Conservation (phyloP, 2,113 vertebrate species). For the Mugil cephalus region DNA sequence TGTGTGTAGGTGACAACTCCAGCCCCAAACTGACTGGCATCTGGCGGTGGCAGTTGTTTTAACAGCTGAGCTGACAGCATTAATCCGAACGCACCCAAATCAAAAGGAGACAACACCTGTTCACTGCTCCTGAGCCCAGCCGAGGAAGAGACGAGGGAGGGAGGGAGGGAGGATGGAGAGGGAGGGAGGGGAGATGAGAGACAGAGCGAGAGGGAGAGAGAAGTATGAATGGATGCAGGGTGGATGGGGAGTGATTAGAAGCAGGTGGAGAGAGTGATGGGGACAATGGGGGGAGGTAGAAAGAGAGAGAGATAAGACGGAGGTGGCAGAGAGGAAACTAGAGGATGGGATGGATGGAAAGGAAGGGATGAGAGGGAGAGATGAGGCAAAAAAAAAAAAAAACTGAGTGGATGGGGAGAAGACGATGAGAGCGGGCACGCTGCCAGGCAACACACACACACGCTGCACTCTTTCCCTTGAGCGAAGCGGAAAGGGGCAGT, state of each 20-base stretch:
- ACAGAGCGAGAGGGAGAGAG: constrained; percentile 44
- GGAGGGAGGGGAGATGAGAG: constrained; percentile 53
- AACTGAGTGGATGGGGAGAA: constrained; percentile 7
- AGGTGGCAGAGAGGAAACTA: neutral
- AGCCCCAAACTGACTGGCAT: constrained; percentile 99
- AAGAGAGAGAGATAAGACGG: constrained; percentile 28
- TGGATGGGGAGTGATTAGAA: constrained; percentile 65
- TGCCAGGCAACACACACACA: constrained; percentile 67
- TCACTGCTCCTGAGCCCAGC: constrained; percentile 92
- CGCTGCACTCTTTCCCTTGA: constrained; percentile 57
- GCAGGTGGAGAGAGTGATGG: constrained; percentile 60
- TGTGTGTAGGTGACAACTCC: constrained; percentile 91
- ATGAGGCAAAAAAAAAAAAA: constrained; percentile 15
- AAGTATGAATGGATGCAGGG: constrained; percentile 60
- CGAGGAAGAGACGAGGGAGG: constrained; percentile 86
- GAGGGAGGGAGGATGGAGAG: constrained; percentile 70
- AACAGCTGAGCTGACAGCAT: constrained; percentile 99
- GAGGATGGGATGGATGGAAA: constrained; percentile 50
- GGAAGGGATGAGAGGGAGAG: constrained; percentile 36
- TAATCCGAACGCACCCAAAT: constrained; percentile 99
- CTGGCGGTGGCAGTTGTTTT: constrained; percentile 99
- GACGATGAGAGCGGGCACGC: constrained; percentile 46
- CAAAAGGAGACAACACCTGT: constrained; percentile 99
- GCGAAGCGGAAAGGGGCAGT: constrained; percentile 68
- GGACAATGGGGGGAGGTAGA: constrained; percentile 35